These are phyloP conservation scores for Oryctes rhinoceros DNA, from an alignment of 1,140 invertebrate species.

Conservation along the genomic window DNA sequence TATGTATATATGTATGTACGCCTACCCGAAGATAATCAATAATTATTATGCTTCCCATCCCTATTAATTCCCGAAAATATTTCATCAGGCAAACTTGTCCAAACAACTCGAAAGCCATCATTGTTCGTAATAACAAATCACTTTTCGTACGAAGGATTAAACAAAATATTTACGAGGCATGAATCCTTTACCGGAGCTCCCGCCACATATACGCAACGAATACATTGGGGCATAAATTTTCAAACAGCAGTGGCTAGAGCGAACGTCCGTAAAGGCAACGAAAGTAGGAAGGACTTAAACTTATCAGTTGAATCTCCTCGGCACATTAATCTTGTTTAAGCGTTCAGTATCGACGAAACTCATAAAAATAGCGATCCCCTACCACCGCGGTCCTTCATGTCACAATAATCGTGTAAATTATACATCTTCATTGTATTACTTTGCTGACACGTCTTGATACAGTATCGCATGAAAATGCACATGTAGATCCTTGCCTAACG, in stretches of 20 bases:
- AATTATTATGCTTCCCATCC: not conserved
- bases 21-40: not conserved
- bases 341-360: not conserved
- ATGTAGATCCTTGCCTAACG: too few species aligned
- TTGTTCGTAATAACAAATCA: constrained; percentile 5
- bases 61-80: not conserved
- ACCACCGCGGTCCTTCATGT: too few species aligned
- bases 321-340: not conserved
- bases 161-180: not conserved
- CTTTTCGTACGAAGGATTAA: constrained; percentile 8
- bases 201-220: constrained; percentile 1
- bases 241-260: not conserved
- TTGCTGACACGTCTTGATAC: too few species aligned
- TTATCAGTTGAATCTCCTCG: constrained; percentile 6
- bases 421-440: too few species aligned
- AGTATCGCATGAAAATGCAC: too few species aligned
- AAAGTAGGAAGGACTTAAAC: not conserved
- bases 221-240: not conserved
- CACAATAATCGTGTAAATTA: too few species aligned
- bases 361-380: not conserved
- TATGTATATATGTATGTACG: not conserved
- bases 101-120: not conserved
- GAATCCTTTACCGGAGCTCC: not conserved
- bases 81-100: not conserved
- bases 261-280: not conserved